These are phyloP conservation scores for rabbit (Oryctolagus cuniculus) DNA, from an alignment of 2,113 vertebrate genomes.

Conservation along the genomic window mOryCun1.1 NC_091442.1:42499501-42500000, in stretches of 20 bases:
- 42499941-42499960: background rate
- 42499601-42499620: background rate
- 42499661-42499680: background rate
- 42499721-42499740: background rate
- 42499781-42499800: background rate
- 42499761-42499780: background rate
- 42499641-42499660: background rate
- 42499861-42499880: slow-evolving; percentile 7
- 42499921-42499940: background rate
- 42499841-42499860: background rate
- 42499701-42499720: background rate
- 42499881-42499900: background rate
- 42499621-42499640: background rate
- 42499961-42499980: background rate
- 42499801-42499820: background rate
- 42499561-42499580: background rate
- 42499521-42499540: background rate
- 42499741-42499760: background rate
- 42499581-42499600: background rate
- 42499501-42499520: background rate
- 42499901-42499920: background rate
- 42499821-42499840: background rate
- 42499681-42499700: background rate
- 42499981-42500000: background rate
- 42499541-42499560: background rate